Evolutionary conservation across 1,140 invertebrate species (phyloP), one percentile per base, ranked within the genome.

Genomic region (Monomorium pharaonis): DNA sequence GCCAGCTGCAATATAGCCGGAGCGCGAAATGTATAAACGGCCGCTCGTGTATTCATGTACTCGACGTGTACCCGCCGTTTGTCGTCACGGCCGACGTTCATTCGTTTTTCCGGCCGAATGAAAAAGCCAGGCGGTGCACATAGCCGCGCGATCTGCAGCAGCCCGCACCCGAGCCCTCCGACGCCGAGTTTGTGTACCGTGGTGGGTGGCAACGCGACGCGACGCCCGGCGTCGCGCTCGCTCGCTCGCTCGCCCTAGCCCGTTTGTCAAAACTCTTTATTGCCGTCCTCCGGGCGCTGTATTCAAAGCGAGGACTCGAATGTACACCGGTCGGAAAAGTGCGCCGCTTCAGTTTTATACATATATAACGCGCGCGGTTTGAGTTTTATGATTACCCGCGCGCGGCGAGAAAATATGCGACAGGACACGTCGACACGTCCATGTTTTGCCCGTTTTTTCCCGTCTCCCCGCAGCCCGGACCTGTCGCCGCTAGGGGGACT

Each of bases 241-340:
- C 84, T 42, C 63, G 47, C 84, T 49, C 72, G 72, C 84, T 42
- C 63, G 47, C 84, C 74, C 78, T 83, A 83, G 78, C 56, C 76
- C 91, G 92, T 92, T 92, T 92, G 90, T 92, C 91, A 92, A 92
- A 92, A 92, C 91, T 92, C 91, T 92, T 92, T 92, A 92, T 92
- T 92, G 92, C 91, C 88, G 91, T 92, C 87, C 87, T 88, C 80
- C 85, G 85, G 75, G 65, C 83, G 89, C 86, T 92, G 86, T 92
- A 92, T 92, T 91, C 92, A 92, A 92, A 92, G 89, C 91, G 86
- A 90, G 84, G 89, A 90, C 84, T 91, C 81, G 86, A 89, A 90
- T 90, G 88, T 87, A 89, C 88, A 84, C 87, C 69, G 86, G 60
- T 78, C 63, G 84, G 85, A 90, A 91, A 92, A 91, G 87, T 89